These are phyloP conservation scores for Drosophila quadrilineata DNA, from an alignment of 1,140 invertebrate species.

Conservation along the genomic window DNA sequence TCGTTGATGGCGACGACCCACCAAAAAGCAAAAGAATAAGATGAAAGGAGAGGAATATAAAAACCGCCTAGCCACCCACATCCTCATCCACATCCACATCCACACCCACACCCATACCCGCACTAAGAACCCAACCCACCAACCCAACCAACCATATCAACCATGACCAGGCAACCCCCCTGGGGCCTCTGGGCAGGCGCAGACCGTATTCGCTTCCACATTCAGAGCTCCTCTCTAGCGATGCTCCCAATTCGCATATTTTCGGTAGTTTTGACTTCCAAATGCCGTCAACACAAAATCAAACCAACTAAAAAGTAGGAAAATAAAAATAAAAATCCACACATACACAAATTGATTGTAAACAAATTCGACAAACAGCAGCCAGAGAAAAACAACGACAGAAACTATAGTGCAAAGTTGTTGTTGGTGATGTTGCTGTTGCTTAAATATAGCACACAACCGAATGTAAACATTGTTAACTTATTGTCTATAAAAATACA, in stretches of 20 bases:
- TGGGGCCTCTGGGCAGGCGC: constrained; percentile 57
- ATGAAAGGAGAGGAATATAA: not conserved
- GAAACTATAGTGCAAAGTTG: constrained; percentile 8
- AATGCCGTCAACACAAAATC: constrained; percentile 34
- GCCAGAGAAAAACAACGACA: not conserved
- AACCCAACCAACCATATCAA: constrained; percentile 24
- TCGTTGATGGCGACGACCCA: constrained; percentile 4
- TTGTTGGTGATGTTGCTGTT: constrained; percentile 41
- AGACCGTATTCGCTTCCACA: constrained; percentile 19
- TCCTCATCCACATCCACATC: no score
- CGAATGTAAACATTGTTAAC: constrained; percentile 75
- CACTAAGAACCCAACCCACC: constrained; percentile 3
- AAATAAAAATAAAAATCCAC: no score
- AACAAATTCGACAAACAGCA: constrained; percentile 45
- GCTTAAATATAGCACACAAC: constrained; percentile 63
- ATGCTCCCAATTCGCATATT: constrained; percentile 33
- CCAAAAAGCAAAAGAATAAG: not conserved
- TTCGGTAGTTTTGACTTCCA: constrained; percentile 35
- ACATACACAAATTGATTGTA: constrained; percentile 50
- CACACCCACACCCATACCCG: no score
- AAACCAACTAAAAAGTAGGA: constrained; percentile 49
- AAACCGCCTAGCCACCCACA: constrained; percentile 28
- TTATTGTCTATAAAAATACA: constrained; percentile 75
- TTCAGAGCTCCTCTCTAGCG: constrained; percentile 1
- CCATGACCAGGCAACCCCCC: constrained; percentile 5